Evolutionary conservation across 2,797 vertebrate species (phyloP), one percentile per base, ranked within the genome.

Genomic region (Malurus leucopterus): DNA sequence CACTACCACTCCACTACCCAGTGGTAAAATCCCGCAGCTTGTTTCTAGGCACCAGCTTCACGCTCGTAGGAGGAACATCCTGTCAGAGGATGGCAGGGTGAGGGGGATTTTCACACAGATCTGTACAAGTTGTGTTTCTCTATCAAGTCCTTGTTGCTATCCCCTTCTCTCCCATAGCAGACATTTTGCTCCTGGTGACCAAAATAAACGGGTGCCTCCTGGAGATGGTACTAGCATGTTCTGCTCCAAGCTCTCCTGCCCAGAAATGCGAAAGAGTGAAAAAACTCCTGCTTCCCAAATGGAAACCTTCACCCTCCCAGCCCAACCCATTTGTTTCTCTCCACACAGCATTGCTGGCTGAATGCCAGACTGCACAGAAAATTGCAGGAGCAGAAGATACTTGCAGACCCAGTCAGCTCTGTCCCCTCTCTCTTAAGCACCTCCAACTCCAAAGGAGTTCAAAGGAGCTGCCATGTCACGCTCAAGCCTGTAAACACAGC

Each of bases 171-270:
- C n/a, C 40, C 26, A 10, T 10, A 82, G 26, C 47, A 58, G 36
- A 22, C 41, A 67, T 53, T 91, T 83, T 32, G 49, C 16, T 92
- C 41, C 76, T 73, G n/a, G 32, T 43, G 24, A 41, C 74, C 61
- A 82, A 78, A 93, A 92, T 18, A 69, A 89, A 50, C 1, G 30
- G 17, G 15, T 20, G 91, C 32, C 41, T 81, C 59, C 24, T 81
- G 51, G 68, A 82, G 36, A 67, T 61, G 18, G 29, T 80, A 24
- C 22, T 54, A 50, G 12, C 14, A 71, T 21, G 24, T 73, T 30
- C n/a, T 38, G 23, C 55, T 81, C 30, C 69, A 36, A 80, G 41
- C 55, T 53, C 19, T 88, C 43, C 50, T 46, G 22, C 21, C 30
- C n/a, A 51, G 47, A 89, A 71, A 41, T 36, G 36, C 36, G 36